Evolutionary conservation across 1,140 invertebrate genomes (phyloP), one percentile per base, ranked within the genome.

Genomic region (Chrysoperla carnea): DNA sequence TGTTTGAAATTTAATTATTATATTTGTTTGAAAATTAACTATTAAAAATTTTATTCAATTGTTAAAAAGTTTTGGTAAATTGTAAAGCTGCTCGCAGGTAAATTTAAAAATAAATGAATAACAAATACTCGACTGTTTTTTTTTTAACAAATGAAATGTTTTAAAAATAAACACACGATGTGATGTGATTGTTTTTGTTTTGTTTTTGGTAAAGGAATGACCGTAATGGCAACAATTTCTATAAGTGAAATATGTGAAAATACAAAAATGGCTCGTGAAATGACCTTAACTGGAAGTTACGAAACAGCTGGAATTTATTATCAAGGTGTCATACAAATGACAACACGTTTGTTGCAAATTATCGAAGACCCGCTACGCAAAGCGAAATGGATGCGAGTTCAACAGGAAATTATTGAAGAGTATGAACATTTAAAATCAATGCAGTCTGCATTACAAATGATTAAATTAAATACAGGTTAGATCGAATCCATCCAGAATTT

Each of bases 291-390:
- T 56, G 91, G 92, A 6, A 94, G 95, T 62, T 98, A 98, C 60
- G 92, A 96, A 55, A 87, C 85, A 43, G 84, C 91, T 8, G 70
- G 79, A 51, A 87, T 96, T 38, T 96, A 95, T 64, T 98, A 95
- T 60, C 85, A 95, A 65, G 87, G 90, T 39, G 84, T 90, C 5
- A 70, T 92, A 29, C 84, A 90, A 59, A 85, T 91, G 64, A 84
- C 94, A 51, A 84, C 89, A 54, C 77, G 76, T 50, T 70, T 93
- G 23, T 70, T 95, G 36, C 68, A 75, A 12, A 81, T 77, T 33
- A 86, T 91, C 11, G 90, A 81, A 47, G 6, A 78, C 61, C 76
- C 75, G 38, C 76, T 76, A 47, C 72, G 78, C 43, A 92, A 83
- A 66, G 75, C 75, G 47, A 86, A 83, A 66, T 96, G 92, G 89